Conservation (phyloP, 2,888 invertebrate genomes). For the Cantharis rufa region DNA sequence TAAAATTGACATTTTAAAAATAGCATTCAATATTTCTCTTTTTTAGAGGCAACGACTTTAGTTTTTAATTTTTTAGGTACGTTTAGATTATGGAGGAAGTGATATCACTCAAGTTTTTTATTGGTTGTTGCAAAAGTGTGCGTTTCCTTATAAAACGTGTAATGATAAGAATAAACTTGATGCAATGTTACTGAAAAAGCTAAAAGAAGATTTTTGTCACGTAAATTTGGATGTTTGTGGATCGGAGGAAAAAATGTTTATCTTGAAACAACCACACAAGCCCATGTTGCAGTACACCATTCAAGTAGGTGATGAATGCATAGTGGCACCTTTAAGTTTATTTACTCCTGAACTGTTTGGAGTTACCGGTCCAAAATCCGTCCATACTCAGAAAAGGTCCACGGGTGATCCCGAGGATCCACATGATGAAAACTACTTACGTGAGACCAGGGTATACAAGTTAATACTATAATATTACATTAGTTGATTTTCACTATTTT, state of each 20-base stretch:
- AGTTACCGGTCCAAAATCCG: constrained; percentile 77
- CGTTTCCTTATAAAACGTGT: constrained; percentile 87
- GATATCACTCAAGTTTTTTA: constrained; percentile 90
- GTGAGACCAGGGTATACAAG: constrained; percentile 75
- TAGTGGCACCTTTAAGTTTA: constrained; percentile 86
- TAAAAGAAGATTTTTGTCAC: constrained; percentile 91
- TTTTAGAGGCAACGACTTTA: neutral
- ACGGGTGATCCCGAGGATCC: constrained; percentile 89
- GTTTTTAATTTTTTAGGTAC: constrained; percentile 48
- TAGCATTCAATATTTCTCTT: too few species aligned
- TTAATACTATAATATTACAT: neutral
- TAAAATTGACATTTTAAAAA: too few species aligned
- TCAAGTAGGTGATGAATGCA: constrained; percentile 88
- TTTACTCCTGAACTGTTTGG: constrained; percentile 88
- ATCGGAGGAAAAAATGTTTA: constrained; percentile 80
- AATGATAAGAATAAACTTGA: constrained; percentile 75
- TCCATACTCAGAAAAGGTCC: constrained; percentile 71
- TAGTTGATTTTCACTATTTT: constrained; percentile 14
- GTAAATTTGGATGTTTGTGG: constrained; percentile 89
- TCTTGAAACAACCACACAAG: constrained; percentile 72
- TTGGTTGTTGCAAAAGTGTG: constrained; percentile 86
- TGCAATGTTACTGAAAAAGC: constrained; percentile 75
- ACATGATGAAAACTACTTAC: constrained; percentile 88
- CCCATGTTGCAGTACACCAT: constrained; percentile 74
- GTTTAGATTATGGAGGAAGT: constrained; percentile 87